Evolutionary conservation across 2,113 vertebrate species (phyloP), one percentile per base, ranked within the genome.

Genomic region (Desmodus rotundus): DNA sequence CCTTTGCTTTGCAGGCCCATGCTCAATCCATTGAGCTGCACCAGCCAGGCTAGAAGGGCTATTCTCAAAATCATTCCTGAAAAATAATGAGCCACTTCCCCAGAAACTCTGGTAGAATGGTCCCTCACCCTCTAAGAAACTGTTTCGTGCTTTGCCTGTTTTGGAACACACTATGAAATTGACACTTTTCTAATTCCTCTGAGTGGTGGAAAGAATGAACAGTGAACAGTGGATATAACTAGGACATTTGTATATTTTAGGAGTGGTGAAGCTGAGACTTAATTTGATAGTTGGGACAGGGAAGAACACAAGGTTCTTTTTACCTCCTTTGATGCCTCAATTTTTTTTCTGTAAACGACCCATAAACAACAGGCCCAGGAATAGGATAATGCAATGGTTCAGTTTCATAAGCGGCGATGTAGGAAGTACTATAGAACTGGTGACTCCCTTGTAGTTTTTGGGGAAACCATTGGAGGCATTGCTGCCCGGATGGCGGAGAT

Each of bases 291-390:
- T 13, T 52, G 43, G 7, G 31, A 41, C 47, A 72, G 7, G 70
- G 38, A 50, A 87, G n/a, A 52, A 89, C 80, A 47, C 2, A 47
- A 43, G 3, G 1, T 38, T 20, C 1, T 26, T 31, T 65, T 5
- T 14, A 22, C 7, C 6, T 36, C 20, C 7, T 47, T 67, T 16
- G 9, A 78, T n/a, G 24, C 16, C 33, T 4, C 6, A 10, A 72
- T 31, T 76, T 93, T 85, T 92, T 45, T 97, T 92, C 28, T 83
- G 36, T 61, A 89, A 87, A 78, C 45, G n/a, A 33, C 38, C 61
- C 31, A 31, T 45, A 47, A 80, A 58, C 83, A 38, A 47, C 36
- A 58, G 20, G 3, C 10, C n/a, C 17, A 63, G 33, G 70, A 86
- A 67, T 33, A 92, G 28, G 24, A 50, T 36, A 82, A 68, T 19